A percentile compares a stretch with the other conserved stretches of the same genome.
phyloP scores from a whole-genome alignment of 2,888 invertebrate genomes.

The Agrenia bidenticulata region DNA sequence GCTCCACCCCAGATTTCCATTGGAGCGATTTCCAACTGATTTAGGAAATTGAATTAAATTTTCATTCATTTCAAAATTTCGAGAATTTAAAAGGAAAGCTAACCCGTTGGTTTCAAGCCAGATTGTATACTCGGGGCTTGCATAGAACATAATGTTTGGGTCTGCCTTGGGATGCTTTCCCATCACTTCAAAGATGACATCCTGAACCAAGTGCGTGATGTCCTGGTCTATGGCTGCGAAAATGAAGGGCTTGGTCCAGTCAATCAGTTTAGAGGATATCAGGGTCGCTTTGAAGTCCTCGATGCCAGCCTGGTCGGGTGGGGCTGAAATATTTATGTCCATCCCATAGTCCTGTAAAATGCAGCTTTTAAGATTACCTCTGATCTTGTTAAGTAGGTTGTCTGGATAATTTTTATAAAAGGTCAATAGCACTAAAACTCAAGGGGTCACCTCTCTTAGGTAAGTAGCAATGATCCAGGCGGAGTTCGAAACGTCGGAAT shows the following conservation, averaged over 20 bases:
- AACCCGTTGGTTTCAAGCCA: not conserved
- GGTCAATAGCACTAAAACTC: not conserved
- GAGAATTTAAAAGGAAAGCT: not conserved
- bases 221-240: constrained; percentile 26
- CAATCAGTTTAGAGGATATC: constrained; percentile 19
- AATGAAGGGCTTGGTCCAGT: constrained; percentile 27
- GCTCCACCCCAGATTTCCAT: no score
- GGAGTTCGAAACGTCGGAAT: not conserved
- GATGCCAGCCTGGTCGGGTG: constrained; percentile 12
- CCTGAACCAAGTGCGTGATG: constrained; percentile 19
- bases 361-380: not conserved
- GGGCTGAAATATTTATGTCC: constrained; percentile 32
- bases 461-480: constrained; percentile 15
- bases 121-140: not conserved
- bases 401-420: not conserved
- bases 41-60: not conserved
- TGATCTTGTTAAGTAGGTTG: no score
- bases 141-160: constrained; percentile 12
- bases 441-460: constrained; percentile 8
- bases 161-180: not conserved
- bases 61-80: not conserved
- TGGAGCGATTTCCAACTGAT: no score
- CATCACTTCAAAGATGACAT: constrained; percentile 8
- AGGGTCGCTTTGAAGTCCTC: constrained; percentile 29
- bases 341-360: constrained; percentile 32